Evolutionary conservation across 2,113 vertebrate genomes (phyloP).

Genomic region (Microcebus ravelobensis): DNA sequence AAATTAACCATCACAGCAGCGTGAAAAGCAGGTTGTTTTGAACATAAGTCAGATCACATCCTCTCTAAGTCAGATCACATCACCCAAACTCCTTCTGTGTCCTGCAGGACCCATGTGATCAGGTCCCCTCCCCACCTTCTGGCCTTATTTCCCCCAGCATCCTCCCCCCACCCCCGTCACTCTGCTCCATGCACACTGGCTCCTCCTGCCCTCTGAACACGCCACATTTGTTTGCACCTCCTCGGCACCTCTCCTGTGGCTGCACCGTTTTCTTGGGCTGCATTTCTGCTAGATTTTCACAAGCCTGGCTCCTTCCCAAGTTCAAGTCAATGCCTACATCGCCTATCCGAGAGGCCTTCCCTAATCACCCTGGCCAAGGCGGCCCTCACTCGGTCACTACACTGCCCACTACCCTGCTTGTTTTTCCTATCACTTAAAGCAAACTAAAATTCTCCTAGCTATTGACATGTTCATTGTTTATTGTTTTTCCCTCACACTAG

Average conservation of each 20-base stretch:
- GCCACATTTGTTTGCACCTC: background rate
- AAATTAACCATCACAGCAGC: background rate
- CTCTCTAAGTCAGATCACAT: background rate
- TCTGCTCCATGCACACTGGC: accelerated
- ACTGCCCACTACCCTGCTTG: background rate
- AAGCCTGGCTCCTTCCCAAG: background rate
- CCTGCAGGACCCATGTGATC: background rate
- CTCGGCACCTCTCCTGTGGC: too few species aligned
- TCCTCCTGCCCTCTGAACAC: background rate
- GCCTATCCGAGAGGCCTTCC: background rate
- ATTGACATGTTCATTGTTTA: background rate
- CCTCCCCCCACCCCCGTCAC: too few species aligned
- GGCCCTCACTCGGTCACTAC: background rate
- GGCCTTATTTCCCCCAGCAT: background rate
- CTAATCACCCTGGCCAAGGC: background rate
- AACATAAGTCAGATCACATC: background rate
- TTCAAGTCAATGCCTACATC: background rate
- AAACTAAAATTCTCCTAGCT: background rate
- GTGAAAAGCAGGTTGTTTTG: background rate
- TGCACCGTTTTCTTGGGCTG: background rate
- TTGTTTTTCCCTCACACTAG: background rate
- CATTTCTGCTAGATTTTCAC: background rate
- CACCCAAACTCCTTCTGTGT: background rate
- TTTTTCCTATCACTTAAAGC: too few species aligned
- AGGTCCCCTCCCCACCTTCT: background rate